A percentile compares a stretch with the other conserved stretches of the same genome.
phyloP scores from a whole-genome alignment of 2,888 invertebrate species.

The Candidula unifasciata region DNA sequence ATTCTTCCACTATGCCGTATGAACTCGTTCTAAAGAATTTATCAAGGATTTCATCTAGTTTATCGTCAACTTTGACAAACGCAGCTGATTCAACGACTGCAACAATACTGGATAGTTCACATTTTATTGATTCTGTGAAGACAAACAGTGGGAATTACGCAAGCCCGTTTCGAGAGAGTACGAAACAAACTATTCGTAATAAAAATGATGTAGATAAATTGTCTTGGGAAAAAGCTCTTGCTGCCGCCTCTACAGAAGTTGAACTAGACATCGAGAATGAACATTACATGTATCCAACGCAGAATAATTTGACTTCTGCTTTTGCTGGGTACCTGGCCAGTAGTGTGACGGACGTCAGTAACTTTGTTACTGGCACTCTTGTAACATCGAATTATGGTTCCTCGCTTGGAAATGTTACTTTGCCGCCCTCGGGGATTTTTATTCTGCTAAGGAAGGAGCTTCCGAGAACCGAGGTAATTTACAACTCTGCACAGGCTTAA shows the following conservation, averaged over 20 bases:
- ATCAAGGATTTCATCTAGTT: not conserved
- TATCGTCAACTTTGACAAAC: not conserved
- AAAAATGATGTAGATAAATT: not conserved
- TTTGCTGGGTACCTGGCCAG: not conserved
- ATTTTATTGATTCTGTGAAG: not conserved
- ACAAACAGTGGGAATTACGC: not conserved
- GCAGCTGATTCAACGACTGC: not conserved
- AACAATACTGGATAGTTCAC: too few relatives aligned
- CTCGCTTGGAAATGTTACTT: not conserved
- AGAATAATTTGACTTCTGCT: not conserved
- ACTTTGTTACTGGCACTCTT: not conserved
- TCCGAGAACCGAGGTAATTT: slow-evolving; percentile 27
- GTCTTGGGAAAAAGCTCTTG: not conserved
- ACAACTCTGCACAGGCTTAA: not conserved
- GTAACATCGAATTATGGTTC: not conserved
- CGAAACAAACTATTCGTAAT: not conserved
- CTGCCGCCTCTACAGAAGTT: not conserved
- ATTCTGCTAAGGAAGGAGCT: slow-evolving; percentile 1
- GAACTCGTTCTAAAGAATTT: not conserved
- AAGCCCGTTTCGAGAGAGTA: not conserved
- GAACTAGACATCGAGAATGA: not conserved
- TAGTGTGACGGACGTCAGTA: too few relatives aligned
- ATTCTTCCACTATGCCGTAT: not conserved
- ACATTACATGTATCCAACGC: not conserved
- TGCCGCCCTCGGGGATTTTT: not conserved